Conservation (phyloP, 2,113 vertebrate species). For the Oryzias woworae region DNA sequence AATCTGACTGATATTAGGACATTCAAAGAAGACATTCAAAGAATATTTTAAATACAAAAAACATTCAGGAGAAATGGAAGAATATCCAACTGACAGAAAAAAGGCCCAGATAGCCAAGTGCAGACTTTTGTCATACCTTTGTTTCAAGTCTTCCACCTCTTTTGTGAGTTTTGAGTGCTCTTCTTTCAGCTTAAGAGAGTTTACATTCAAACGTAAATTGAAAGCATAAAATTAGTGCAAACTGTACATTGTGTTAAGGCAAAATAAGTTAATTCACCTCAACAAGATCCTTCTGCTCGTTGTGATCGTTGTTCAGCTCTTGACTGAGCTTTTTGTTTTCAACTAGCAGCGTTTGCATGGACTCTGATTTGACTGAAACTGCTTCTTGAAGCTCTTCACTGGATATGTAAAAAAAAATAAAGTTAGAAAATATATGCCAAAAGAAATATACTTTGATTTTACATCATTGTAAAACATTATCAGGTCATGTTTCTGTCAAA, state of each 20-base stretch:
- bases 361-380: slow-evolving; percentile 80
- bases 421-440: not conserved
- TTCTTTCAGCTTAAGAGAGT: slow-evolving; percentile 82
- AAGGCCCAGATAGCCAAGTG: not conserved
- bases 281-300: slow-evolving; percentile 79
- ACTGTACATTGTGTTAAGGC: not conserved
- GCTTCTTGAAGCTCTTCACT: slow-evolving; percentile 89
- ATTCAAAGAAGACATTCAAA: no score
- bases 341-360: slow-evolving; percentile 83
- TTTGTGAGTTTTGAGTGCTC: slow-evolving; percentile 89
- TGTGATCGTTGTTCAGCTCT: slow-evolving; percentile 82
- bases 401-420: slow-evolving; percentile 43
- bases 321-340: slow-evolving; percentile 87
- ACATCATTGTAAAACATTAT: no score
- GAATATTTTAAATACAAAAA: no score
- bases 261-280: slow-evolving; percentile 76
- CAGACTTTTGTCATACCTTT: slow-evolving; percentile 80
- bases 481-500: not conserved
- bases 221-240: no score
- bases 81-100: not conserved
- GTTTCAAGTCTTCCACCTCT: slow-evolving; percentile 91
- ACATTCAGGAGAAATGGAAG: not conserved
- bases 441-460: not conserved
- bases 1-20: slow-evolving; percentile 24
- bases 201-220: slow-evolving; percentile 1